Conservation (phyloP, 2,797 vertebrate genomes). For the Ateles fusciceps region DNA sequence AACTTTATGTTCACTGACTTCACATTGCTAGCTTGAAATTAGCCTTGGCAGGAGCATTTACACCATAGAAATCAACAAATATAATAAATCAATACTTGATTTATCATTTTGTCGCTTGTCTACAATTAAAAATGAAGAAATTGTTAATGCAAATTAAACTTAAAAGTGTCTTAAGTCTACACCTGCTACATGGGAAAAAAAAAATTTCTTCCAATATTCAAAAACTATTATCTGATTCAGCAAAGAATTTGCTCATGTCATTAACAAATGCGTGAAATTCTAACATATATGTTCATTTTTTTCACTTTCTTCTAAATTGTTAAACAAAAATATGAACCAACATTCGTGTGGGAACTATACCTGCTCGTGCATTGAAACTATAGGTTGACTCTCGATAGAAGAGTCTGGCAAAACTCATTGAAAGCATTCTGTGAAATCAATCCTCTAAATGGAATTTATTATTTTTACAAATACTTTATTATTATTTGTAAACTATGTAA, state of each 20-base stretch:
- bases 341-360: background rate
- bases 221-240: background rate
- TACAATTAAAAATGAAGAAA: background rate
- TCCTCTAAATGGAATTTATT: background rate
- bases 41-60: background rate
- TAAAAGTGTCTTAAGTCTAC: background rate
- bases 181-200: background rate
- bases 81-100: background rate
- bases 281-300: background rate
- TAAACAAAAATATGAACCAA: background rate
- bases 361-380: background rate
- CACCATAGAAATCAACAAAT: background rate
- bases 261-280: background rate
- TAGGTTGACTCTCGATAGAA: background rate
- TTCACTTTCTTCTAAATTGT: background rate
- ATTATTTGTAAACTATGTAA: background rate
- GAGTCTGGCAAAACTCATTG: background rate
- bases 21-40: background rate
- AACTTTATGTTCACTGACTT: background rate
- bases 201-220: conserved; percentile 7
- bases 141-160: background rate
- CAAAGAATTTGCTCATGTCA: background rate
- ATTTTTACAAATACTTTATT: background rate
- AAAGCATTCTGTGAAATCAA: background rate
- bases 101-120: background rate